phyloP scores from a whole-genome alignment of 2,888 invertebrate genomes.

The Archips crataeganus region DNA sequence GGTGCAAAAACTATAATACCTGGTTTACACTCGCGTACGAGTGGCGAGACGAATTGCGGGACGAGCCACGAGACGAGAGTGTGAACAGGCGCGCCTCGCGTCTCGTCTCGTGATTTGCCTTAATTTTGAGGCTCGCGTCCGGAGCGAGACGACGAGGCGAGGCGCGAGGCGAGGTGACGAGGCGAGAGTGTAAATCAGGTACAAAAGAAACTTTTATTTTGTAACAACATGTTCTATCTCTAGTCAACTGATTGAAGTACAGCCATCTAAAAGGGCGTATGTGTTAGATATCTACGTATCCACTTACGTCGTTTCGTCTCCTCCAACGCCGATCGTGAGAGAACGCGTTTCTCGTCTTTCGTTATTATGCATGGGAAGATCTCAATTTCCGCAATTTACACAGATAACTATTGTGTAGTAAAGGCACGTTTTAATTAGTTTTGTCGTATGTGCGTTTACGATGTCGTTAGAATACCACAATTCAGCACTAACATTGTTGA shows the following conservation, averaged over 20 bases:
- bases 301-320: not conserved
- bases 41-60: too few relatives aligned
- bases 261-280: not conserved
- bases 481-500: not conserved
- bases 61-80: too few relatives aligned
- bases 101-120: too few relatives aligned
- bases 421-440: slow-evolving; percentile 32
- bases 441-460: slow-evolving; percentile 27
- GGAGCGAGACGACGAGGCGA: too few relatives aligned
- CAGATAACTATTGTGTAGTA: slow-evolving; percentile 23
- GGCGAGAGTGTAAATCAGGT: too few relatives aligned
- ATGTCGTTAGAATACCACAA: not conserved
- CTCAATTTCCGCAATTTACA: slow-evolving; percentile 35
- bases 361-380: slow-evolving; percentile 27
- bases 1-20: not conserved
- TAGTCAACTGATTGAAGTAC: not conserved
- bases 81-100: too few relatives aligned
- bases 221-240: not conserved
- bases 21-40: too few relatives aligned
- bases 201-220: not conserved
- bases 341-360: slow-evolving; percentile 29
- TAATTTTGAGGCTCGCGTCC: too few relatives aligned
- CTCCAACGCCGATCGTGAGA: slow-evolving; percentile 20
- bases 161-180: too few relatives aligned
- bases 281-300: not conserved